phyloP scores from a whole-genome alignment of 2,797 vertebrate species.

The Sciurus vulgaris region DNA sequence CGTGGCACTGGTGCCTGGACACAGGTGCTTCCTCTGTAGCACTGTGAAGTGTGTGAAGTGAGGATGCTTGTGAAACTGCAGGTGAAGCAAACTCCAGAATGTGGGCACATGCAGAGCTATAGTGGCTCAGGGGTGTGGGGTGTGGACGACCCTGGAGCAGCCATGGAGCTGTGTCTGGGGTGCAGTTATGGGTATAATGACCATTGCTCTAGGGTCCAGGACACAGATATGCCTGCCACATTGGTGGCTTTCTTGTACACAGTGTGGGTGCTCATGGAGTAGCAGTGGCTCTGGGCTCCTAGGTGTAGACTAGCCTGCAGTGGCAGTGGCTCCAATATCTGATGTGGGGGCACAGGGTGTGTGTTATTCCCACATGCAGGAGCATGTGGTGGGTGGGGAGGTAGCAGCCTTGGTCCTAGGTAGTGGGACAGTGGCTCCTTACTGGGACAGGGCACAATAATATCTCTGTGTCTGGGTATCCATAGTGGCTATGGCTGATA shows the following conservation, averaged over 20 bases:
- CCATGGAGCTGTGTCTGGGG: not conserved
- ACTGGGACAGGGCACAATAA: not conserved
- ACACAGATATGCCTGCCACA: not conserved
- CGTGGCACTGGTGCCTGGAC: not conserved
- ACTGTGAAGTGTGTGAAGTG: not conserved
- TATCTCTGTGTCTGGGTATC: not conserved
- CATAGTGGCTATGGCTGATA: not conserved
- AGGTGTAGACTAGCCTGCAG: not conserved
- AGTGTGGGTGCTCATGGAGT: not conserved
- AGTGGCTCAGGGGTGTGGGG: not conserved
- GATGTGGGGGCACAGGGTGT: no score
- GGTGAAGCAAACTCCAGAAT: not conserved
- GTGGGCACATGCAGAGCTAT: not conserved
- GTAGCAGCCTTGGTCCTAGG: not conserved
- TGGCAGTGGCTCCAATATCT: not conserved
- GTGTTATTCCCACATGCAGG: not conserved
- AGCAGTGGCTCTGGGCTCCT: not conserved
- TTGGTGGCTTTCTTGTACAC: not conserved
- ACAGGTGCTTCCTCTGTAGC: not conserved
- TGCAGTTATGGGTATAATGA: not conserved
- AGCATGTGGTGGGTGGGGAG: not conserved
- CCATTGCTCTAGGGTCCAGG: not conserved
- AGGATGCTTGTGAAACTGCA: no score
- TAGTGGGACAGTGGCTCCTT: not conserved
- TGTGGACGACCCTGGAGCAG: not conserved